Evolutionary conservation across 2,797 vertebrate species (phyloP).

Genomic region (Gymnothorax javanicus): DNA sequence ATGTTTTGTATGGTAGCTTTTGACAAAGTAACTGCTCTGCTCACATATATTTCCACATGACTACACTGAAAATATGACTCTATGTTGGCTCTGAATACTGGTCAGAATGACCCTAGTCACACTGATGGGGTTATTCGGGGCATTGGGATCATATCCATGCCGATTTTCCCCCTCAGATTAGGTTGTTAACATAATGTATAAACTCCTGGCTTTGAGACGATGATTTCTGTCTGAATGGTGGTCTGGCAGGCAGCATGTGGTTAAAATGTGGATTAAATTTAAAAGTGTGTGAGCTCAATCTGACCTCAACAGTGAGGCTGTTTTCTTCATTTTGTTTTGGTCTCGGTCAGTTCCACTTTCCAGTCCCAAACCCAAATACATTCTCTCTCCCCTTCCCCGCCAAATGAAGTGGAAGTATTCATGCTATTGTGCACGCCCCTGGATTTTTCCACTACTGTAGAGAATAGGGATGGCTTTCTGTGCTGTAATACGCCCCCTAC

Average conservation of each 20-base stretch:
- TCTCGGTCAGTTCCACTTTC: constrained; percentile 9
- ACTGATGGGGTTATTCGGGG: not conserved
- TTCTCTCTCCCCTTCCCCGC: too few relatives aligned
- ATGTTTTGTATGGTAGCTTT: not conserved
- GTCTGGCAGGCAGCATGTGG: not conserved
- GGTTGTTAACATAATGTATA: constrained; percentile 31
- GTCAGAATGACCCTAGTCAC: not conserved
- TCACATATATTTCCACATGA: not conserved
- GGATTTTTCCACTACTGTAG: not conserved
- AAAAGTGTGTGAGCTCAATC: constrained; percentile 48
- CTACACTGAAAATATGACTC: not conserved
- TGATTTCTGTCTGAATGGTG: constrained; percentile 17
- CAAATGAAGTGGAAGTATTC: not conserved
- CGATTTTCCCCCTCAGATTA: constrained; percentile 36
- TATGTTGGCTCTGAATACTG: not conserved
- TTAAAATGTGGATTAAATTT: not conserved
- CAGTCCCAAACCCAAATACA: not conserved
- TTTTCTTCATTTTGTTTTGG: constrained; percentile 15
- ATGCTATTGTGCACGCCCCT: not conserved
- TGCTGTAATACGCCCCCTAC: not conserved
- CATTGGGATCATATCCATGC: constrained; percentile 33
- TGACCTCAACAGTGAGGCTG: constrained; percentile 43
- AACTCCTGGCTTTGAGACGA: constrained; percentile 32
- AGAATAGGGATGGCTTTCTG: not conserved
- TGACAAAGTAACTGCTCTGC: not conserved